phyloP scores from a whole-genome alignment of 2,888 invertebrate genomes.

The Chesias legatella region DNA sequence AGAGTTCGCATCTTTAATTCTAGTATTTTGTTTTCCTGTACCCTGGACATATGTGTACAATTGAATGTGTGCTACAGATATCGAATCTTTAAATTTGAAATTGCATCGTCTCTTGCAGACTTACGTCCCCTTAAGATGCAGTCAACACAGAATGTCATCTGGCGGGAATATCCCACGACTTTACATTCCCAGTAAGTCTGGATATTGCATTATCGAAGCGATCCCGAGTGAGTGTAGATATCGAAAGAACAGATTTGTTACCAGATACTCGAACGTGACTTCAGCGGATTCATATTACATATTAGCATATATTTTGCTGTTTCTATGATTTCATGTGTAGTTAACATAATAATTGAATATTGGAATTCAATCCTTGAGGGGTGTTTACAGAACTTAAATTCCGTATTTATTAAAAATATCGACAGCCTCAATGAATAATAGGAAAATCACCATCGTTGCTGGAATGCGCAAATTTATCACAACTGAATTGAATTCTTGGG shows the following conservation, averaged over 20 bases:
- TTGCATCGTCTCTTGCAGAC: background rate
- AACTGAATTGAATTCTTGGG: too few relatives aligned
- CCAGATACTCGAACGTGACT: constrained; percentile 17
- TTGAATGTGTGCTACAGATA: too few relatives aligned
- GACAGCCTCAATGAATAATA: too few relatives aligned
- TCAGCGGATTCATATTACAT: constrained; percentile 16
- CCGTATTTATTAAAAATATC: background rate
- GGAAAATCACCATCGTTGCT: too few relatives aligned
- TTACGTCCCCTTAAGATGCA: constrained; percentile 15
- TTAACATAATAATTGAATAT: constrained; percentile 9
- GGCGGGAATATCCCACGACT: constrained; percentile 58
- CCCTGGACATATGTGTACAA: too few relatives aligned
- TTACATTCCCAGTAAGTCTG: constrained; percentile 61
- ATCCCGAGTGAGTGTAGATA: constrained; percentile 46
- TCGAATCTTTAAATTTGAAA: too few relatives aligned
- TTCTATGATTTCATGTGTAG: constrained; percentile 8
- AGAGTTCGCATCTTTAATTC: too few relatives aligned
- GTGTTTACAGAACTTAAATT: background rate
- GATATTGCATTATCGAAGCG: constrained; percentile 63
- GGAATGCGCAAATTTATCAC: too few relatives aligned
- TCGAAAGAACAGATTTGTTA: constrained; percentile 38
- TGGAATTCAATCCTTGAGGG: constrained; percentile 3
- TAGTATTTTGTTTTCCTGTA: too few relatives aligned
- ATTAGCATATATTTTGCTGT: constrained; percentile 6
- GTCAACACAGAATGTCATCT: constrained; percentile 56